Evolutionary conservation across 2,888 invertebrate genomes (phyloP).

Genomic region (Leptodirus hochenwartii): DNA sequence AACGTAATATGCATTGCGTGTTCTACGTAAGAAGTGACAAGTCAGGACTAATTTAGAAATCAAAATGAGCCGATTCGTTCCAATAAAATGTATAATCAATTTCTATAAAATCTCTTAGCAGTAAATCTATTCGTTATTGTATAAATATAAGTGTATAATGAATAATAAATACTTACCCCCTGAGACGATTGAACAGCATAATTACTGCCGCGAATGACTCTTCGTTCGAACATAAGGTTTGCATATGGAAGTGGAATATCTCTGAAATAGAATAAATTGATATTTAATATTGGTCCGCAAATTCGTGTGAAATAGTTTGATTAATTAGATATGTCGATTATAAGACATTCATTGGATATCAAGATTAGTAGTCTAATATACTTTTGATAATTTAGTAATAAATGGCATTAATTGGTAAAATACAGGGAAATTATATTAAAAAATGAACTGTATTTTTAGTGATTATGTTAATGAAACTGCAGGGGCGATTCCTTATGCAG

Average conservation of each 20-base stretch:
- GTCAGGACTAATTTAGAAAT: slow-evolving; percentile 10
- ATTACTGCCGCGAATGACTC: slow-evolving; percentile 72
- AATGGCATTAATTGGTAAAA: too few species aligned
- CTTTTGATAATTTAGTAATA: too few species aligned
- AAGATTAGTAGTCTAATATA: too few species aligned
- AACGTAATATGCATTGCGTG: slow-evolving; percentile 7
- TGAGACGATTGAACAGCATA: slow-evolving; percentile 33
- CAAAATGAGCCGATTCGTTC: slow-evolving; percentile 13
- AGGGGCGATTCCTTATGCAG: too few species aligned
- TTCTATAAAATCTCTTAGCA: not conserved
- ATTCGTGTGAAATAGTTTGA: too few species aligned
- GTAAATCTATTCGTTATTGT: not conserved
- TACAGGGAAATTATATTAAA: too few species aligned
- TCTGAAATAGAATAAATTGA: slow-evolving; percentile 24
- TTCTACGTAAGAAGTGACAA: slow-evolving; percentile 4
- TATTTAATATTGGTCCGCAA: too few species aligned
- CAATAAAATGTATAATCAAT: not conserved
- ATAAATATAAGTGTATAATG: slow-evolving; percentile 2
- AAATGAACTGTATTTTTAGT: too few species aligned
- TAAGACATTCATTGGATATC: too few species aligned
- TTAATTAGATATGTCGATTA: too few species aligned
- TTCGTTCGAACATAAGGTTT: slow-evolving; percentile 81
- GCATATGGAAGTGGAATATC: slow-evolving; percentile 38
- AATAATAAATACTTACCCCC: slow-evolving; percentile 19
- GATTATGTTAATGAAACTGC: too few species aligned